These are phyloP conservation scores for Galago senegalensis DNA, from an alignment of 2,797 vertebrate genomes.

Conservation along the genomic window DNA sequence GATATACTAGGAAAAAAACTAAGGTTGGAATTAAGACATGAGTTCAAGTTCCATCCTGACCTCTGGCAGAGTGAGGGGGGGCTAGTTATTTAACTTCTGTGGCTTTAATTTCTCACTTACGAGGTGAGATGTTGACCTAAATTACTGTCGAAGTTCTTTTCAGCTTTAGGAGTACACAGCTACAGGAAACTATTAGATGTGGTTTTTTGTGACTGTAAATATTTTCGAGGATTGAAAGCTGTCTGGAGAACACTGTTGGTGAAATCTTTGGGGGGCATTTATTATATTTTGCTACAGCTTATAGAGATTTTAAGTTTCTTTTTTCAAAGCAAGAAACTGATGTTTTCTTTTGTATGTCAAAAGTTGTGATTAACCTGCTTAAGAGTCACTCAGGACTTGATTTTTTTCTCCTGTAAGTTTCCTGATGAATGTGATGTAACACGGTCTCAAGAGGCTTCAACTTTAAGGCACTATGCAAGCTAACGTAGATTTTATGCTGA, in stretches of 20 bases:
- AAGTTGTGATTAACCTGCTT: neutral
- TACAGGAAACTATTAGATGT: neutral
- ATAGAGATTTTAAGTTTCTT: neutral
- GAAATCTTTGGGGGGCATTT: neutral
- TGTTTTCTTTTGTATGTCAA: neutral
- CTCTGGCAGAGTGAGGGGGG: constrained; percentile 42
- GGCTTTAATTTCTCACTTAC: constrained; percentile 63
- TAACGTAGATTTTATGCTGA: neutral
- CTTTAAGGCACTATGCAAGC: neutral
- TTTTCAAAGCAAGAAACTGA: neutral
- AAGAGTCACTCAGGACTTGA: neutral
- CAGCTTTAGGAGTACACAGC: neutral
- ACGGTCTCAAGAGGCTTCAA: neutral
- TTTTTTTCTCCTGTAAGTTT: constrained; percentile 6
- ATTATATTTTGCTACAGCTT: neutral
- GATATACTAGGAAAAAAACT: constrained; percentile 65
- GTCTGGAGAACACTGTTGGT: neutral
- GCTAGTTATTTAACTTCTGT: neutral
- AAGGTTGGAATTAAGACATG: constrained; percentile 52
- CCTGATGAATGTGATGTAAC: neutral
- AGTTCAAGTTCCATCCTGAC: constrained; percentile 71
- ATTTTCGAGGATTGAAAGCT: neutral
- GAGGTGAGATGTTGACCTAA: neutral
- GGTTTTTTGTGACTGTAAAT: neutral
- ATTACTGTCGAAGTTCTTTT: neutral